These are phyloP conservation scores for Noctua fimbriata DNA, from an alignment of 2,888 invertebrate species.

Conservation along the genomic window DNA sequence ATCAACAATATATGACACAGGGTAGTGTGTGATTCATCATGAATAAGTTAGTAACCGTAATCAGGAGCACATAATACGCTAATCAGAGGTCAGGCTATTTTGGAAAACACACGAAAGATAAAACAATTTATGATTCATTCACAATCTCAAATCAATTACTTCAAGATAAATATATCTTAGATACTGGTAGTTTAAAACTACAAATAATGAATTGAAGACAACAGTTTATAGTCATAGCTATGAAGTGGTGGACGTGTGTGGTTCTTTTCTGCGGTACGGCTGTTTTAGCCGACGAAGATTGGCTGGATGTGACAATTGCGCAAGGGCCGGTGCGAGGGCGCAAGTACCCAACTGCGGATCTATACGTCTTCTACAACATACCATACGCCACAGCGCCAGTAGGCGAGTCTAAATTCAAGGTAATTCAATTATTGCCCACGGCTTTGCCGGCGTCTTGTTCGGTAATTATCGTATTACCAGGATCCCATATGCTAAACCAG, in stretches of 20 bases:
- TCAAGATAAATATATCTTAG: no score
- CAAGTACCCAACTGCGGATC: conserved; percentile 60
- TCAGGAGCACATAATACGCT: neutral
- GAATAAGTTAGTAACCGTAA: no score
- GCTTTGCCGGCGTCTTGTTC: no score
- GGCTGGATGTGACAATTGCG: conserved; percentile 60
- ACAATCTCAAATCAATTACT: no score
- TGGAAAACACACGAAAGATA: neutral
- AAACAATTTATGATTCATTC: neutral
- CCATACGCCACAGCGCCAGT: conserved; percentile 76
- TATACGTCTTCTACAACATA: conserved; percentile 73
- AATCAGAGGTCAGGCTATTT: neutral
- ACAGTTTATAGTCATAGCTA: neutral
- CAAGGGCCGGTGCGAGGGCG: conserved; percentile 74
- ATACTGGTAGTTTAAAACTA: no score
- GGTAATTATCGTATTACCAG: no score
- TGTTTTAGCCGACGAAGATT: conserved; percentile 28
- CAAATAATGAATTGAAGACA: no score
- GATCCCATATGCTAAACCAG: neutral
- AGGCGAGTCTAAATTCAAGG: conserved; percentile 62
- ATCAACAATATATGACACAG: neutral
- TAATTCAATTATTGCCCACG: neutral
- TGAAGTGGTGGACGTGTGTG: conserved; percentile 8
- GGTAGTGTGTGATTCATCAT: no score
- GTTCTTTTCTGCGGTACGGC: conserved; percentile 12